A percentile compares a stretch with the other conserved stretches of the same genome.
phyloP scores from a whole-genome alignment of 2,797 vertebrate species.

The Percopsis omiscomaycus region DNA sequence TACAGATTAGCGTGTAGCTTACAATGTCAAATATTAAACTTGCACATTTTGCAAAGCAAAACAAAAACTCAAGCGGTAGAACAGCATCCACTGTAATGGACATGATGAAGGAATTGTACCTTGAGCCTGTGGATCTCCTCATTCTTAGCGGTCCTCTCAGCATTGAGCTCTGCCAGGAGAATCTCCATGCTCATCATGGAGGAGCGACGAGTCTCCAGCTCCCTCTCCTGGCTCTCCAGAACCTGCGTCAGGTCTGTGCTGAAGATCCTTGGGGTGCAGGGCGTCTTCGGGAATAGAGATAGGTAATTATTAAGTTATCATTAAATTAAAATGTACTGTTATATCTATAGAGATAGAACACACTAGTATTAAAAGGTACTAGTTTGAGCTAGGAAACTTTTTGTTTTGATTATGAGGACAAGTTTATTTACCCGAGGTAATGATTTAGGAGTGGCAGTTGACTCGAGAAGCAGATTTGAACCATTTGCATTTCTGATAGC shows the following conservation, averaged over 20 bases:
- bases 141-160: conserved; percentile 87
- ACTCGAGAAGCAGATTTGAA: conserved; percentile 33
- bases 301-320: too few species aligned
- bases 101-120: conserved; percentile 61
- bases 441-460: conserved; percentile 61
- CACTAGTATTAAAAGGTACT: background rate
- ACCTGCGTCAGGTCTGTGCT: conserved; percentile 80
- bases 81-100: background rate
- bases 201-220: conserved; percentile 84
- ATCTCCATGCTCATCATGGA: conserved; percentile 86
- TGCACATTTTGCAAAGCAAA: too few species aligned
- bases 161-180: conserved; percentile 85
- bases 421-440: conserved; percentile 57
- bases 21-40: too few species aligned
- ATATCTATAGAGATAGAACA: too few species aligned
- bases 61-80: too few species aligned
- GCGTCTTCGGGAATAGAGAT: conserved; percentile 70
- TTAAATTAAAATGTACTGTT: too few species aligned
- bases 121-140: conserved; percentile 90
- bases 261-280: conserved; percentile 83
- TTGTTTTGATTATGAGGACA: background rate
- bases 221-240: conserved; percentile 85
- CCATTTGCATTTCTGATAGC: conserved; percentile 43
- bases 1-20: too few species aligned
- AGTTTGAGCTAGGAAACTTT: background rate